Base-by-base conservation (phyloP, 2,797 vertebrate species). In the Hippocampus kuda region DNA sequence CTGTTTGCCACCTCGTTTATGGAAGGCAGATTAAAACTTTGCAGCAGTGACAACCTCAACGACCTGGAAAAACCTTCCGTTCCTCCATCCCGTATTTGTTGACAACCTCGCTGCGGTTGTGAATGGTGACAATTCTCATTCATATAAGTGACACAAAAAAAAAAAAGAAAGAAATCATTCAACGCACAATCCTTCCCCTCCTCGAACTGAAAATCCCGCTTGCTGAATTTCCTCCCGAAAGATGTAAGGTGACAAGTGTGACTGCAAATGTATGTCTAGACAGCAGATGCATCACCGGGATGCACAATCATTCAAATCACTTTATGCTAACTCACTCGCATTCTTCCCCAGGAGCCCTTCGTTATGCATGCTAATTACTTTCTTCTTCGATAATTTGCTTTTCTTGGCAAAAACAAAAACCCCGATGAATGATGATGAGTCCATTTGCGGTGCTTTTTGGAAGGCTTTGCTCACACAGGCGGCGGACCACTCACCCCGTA, bases 401-500 rank as follows among this genome's bases (percentile, higher is more conserved):
- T 56, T 66, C 63, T 10, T 22, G 49, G 54, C 54, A 68, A 80
- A 76, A 80, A 76, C 73, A 74, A n/a, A n/a, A 34, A 12, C 11
- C 4, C 22, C 4, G 59, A 83, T 74, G 66, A 68, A 63, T 44
- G 49, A 79, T 77, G 75, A 83, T 71, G 74, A 82, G 81, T 79
- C 73, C 82, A 73, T 53, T 61, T 11, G 54, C 4, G 2, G 30
- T 13, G 48, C 59, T 72, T 46, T 72, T 64, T 59, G 69, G 78
- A 41, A 69, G 5, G 51, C 24, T 12, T 63, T 63, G 42, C 34
- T 53, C 13, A 46, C 61, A 30, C 56, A 69, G 57, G 60, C 67
- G 65, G 66, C 54, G 26, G 49, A 41, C 63, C 12, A 87, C 94
- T 94, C 89, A 99, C 97, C 97, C 97, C 85, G 94, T 89, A 62